phyloP scores from a whole-genome alignment of 1,140 invertebrate species.

The Drosophila pallidifrons region DNA sequence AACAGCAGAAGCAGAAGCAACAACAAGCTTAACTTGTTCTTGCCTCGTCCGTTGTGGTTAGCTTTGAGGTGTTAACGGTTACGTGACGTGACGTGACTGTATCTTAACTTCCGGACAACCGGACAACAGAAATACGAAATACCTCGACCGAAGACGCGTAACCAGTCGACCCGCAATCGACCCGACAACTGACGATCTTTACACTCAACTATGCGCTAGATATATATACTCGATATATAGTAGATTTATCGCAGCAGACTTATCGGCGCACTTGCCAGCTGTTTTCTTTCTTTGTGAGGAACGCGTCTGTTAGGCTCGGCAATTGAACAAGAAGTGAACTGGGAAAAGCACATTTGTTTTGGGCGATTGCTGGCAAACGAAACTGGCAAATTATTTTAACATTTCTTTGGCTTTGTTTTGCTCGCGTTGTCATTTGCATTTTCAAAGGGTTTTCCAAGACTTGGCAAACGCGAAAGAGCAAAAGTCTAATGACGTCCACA shows the following conservation, averaged over 20 bases:
- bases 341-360: slow-evolving; percentile 61
- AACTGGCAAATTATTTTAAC: slow-evolving; percentile 39
- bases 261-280: slow-evolving; percentile 33
- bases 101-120: slow-evolving; percentile 11
- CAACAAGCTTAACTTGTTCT: slow-evolving; percentile 65
- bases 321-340: slow-evolving; percentile 67
- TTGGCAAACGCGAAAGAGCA: background rate
- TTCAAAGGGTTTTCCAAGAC: background rate
- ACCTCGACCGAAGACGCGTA: slow-evolving; percentile 26
- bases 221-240: slow-evolving; percentile 3
- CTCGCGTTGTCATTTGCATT: slow-evolving; percentile 29
- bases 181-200: slow-evolving; percentile 40
- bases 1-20: slow-evolving; percentile 10
- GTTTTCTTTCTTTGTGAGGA: slow-evolving; percentile 6
- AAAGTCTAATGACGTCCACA: slow-evolving; percentile 37
- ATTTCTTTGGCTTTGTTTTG: slow-evolving; percentile 82
- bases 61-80: slow-evolving; percentile 27
- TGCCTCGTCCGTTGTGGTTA: background rate
- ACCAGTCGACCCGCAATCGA: slow-evolving; percentile 35
- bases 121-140: background rate
- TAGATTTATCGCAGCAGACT: background rate
- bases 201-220: background rate
- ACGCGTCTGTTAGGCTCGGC: slow-evolving; percentile 59
- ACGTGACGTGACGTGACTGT: slow-evolving; percentile 24
- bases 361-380: slow-evolving; percentile 43